phyloP scores from a whole-genome alignment of 2,888 invertebrate species.

The Bugulina stolonifera region DNA sequence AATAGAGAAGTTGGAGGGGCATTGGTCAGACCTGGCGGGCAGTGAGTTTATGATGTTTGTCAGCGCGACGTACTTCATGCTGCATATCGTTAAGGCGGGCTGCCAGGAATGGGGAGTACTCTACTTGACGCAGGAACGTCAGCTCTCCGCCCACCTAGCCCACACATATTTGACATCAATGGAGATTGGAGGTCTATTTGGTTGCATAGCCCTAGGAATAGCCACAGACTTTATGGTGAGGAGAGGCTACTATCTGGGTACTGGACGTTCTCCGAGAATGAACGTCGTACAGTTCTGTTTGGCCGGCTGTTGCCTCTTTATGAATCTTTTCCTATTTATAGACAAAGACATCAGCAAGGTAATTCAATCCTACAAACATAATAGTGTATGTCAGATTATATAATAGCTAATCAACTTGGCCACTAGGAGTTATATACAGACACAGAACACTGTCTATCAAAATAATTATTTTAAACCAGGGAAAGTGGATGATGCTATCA shows the following conservation, averaged over 20 bases:
- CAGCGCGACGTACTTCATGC: slow-evolving; percentile 44
- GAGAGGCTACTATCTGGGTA: neutral
- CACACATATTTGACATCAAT: slow-evolving; percentile 53
- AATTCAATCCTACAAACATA: too few relatives aligned
- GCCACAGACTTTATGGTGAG: slow-evolving; percentile 46
- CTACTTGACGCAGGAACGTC: slow-evolving; percentile 48
- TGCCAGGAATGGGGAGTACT: slow-evolving; percentile 55
- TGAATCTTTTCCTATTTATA: slow-evolving; percentile 24
- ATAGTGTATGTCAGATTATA: too few relatives aligned
- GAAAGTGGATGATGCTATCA: too few relatives aligned
- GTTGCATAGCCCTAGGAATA: slow-evolving; percentile 53
- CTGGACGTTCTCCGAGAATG: slow-evolving; percentile 10
- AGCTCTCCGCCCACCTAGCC: slow-evolving; percentile 38
- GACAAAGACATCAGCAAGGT: neutral
- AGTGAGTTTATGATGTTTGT: slow-evolving; percentile 49
- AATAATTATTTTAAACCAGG: too few relatives aligned
- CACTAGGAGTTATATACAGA: too few relatives aligned
- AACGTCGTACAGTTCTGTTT: neutral
- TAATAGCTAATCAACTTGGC: too few relatives aligned
- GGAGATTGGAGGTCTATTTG: slow-evolving; percentile 55
- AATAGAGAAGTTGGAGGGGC: too few relatives aligned
- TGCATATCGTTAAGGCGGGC: slow-evolving; percentile 51
- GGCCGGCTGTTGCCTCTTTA: slow-evolving; percentile 3
- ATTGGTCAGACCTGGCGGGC: slow-evolving; percentile 38
- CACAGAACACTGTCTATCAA: too few relatives aligned